phyloP scores from a whole-genome alignment of 2,797 vertebrate species.

The Bovichtus diacanthus region DNA sequence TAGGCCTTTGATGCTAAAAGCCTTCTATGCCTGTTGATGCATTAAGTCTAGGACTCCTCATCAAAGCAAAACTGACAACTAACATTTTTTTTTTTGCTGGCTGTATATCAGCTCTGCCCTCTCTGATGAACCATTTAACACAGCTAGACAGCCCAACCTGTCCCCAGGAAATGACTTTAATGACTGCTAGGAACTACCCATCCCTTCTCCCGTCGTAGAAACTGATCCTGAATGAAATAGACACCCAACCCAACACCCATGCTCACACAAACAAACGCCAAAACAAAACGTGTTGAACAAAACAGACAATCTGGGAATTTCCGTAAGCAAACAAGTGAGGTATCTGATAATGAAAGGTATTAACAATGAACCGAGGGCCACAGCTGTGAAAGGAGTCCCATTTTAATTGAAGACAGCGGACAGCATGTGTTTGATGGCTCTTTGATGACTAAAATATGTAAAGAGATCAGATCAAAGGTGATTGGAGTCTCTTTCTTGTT shows the following conservation, averaged over 20 bases:
- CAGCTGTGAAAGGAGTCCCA: conserved; percentile 61
- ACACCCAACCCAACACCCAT: conserved; percentile 21
- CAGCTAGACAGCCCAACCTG: conserved; percentile 59
- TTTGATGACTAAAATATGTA: conserved; percentile 75
- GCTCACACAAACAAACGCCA: conserved; percentile 1
- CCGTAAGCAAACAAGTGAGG: not conserved
- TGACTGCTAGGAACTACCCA: conserved; percentile 52
- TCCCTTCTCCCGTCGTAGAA: conserved; percentile 44
- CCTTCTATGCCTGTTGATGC: conserved; percentile 23
- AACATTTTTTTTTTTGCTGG: conserved; percentile 52
- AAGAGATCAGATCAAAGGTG: conserved; percentile 77
- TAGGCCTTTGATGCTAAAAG: conserved; percentile 14
- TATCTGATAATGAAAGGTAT: conserved; percentile 45
- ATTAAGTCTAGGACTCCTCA: conserved; percentile 45
- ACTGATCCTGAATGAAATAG: conserved; percentile 50
- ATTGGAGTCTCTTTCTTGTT: conserved; percentile 63
- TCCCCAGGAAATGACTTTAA: conserved; percentile 62
- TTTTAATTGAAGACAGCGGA: conserved; percentile 46
- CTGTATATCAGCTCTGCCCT: conserved; percentile 47
- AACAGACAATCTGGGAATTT: conserved; percentile 38
- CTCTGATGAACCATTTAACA: conserved; percentile 66
- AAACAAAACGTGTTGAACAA: conserved; percentile 31
- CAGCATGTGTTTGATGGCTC: conserved; percentile 45
- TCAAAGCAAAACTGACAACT: conserved; percentile 66
- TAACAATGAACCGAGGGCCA: conserved; percentile 52